phyloP scores from a whole-genome alignment of 2,113 vertebrate genomes.

The Rhadina sibilatrix region DNA sequence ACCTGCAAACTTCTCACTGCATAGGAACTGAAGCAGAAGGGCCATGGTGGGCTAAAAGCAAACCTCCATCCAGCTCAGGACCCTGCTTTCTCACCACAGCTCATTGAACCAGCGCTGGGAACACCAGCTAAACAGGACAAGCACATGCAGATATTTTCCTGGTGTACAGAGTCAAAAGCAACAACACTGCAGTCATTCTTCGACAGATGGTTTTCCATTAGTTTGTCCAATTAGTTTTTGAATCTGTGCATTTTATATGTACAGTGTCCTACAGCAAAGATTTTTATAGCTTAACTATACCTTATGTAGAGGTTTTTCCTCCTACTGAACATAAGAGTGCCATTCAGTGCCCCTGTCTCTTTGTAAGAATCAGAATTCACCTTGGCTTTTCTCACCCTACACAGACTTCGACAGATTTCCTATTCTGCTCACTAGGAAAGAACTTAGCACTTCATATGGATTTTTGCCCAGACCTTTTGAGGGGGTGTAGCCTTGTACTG shows the following conservation, averaged over 20 bases:
- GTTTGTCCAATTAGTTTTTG: not conserved
- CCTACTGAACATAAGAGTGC: not conserved
- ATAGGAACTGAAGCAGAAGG: not conserved
- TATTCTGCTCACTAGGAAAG: not conserved
- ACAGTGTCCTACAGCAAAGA: not conserved
- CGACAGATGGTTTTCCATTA: not conserved
- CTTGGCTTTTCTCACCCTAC: not conserved
- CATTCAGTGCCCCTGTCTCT: not conserved
- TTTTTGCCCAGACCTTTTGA: not conserved
- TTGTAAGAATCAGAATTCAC: not conserved
- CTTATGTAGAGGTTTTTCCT: not conserved
- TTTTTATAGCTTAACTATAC: not conserved
- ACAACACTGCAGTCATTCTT: not conserved
- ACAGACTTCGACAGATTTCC: not conserved
- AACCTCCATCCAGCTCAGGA: not conserved
- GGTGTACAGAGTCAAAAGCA: not conserved
- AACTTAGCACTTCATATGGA: not conserved
- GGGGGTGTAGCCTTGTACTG: not conserved
- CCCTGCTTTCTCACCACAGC: not conserved
- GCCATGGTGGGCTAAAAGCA: not conserved
- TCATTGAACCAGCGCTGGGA: not conserved
- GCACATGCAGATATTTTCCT: not conserved
- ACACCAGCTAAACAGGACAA: not conserved
- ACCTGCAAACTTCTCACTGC: not conserved
- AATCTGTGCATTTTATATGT: not conserved